Evolutionary conservation across 2,888 invertebrate genomes (phyloP).

Genomic region (Caenorhabditis virilis): DNA sequence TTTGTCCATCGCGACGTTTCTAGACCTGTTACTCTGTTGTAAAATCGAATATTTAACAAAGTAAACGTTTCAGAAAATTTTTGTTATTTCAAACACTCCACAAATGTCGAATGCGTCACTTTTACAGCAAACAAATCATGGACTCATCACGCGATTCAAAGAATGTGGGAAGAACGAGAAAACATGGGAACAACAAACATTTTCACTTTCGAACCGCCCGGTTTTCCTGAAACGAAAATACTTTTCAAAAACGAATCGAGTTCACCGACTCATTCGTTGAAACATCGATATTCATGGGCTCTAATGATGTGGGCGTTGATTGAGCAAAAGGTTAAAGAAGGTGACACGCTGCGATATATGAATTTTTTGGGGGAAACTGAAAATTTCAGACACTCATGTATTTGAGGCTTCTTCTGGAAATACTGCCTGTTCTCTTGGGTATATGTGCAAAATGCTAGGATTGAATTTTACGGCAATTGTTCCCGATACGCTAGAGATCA

Average conservation of each 20-base stretch:
- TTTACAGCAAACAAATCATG: slow-evolving; percentile 38
- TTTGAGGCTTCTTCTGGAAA: slow-evolving; percentile 62
- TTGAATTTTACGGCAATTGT: slow-evolving; percentile 54
- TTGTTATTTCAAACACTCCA: slow-evolving; percentile 5
- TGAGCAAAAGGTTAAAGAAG: slow-evolving; percentile 38
- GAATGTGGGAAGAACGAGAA: slow-evolving; percentile 41
- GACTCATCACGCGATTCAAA: slow-evolving; percentile 30
- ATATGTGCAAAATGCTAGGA: slow-evolving; percentile 53
- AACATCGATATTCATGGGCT: slow-evolving; percentile 50
- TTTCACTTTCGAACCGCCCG: slow-evolving; percentile 9
- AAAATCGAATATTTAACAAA: no score
- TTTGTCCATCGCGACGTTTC: no score
- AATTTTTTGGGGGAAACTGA: no score
- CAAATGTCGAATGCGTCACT: no score
- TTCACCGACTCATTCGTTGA: slow-evolving; percentile 35
- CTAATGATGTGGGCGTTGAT: slow-evolving; percentile 50
- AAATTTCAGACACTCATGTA: slow-evolving; percentile 43
- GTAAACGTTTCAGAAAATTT: neutral
- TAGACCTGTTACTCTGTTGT: no score
- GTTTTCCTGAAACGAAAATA: slow-evolving; percentile 5
- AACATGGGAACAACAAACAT: slow-evolving; percentile 38
- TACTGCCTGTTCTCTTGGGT: slow-evolving; percentile 59
- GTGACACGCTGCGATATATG: slow-evolving; percentile 1
- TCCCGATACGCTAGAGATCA: slow-evolving; percentile 40
- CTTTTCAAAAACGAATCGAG: slow-evolving; percentile 49